Evolutionary conservation across 2,888 invertebrate species (phyloP), one percentile per base, ranked within the genome.

Genomic region (Corythucha ciliata): DNA sequence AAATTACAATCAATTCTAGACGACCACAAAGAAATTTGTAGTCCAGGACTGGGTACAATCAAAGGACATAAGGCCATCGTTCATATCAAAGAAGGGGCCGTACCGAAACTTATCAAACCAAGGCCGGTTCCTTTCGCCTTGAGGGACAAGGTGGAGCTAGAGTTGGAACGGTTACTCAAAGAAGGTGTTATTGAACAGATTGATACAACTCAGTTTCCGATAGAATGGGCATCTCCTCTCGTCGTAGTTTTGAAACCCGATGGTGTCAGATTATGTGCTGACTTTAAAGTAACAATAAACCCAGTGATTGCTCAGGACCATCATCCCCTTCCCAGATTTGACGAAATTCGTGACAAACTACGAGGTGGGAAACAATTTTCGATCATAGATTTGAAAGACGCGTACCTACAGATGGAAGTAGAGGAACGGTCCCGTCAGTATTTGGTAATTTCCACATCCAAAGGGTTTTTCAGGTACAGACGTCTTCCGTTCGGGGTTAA

Each of bases 391-490:
- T 14, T 32, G n/a, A 41, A 41, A 10, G 40, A 40, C 25, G 40
- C 40, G 2, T 40, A 40, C 25, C 40, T 40, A 12, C 40, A 21
- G 6, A 40, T 41, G 12, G 24, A 41, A 24, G 25, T 41, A 3
- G 41, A 41, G 16, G 41, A 41, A 22, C 16, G 16, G 8, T 41
- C 41, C 14, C 20, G 41, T 12, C 18, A 16, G 12, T 22, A 21
- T 7, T 22, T 6, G 14, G 32, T 18, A 12, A 40, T 40, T 21
- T 21, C 40, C 3, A 40, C 40, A 8, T 25, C 21, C 14, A 44
- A 44, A 8, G 44, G 44, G 6, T 44, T 32, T 44, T 44, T 44
- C 27, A 4, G 44, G 20, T 44, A 44, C 18, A 44, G 32, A 27
- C 16, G 44, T 14, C 27, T 44, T 16, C 44, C 44, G 8, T 44